phyloP scores from a whole-genome alignment of 2,113 vertebrate genomes.

The Archocentrus centrarchus region DNA sequence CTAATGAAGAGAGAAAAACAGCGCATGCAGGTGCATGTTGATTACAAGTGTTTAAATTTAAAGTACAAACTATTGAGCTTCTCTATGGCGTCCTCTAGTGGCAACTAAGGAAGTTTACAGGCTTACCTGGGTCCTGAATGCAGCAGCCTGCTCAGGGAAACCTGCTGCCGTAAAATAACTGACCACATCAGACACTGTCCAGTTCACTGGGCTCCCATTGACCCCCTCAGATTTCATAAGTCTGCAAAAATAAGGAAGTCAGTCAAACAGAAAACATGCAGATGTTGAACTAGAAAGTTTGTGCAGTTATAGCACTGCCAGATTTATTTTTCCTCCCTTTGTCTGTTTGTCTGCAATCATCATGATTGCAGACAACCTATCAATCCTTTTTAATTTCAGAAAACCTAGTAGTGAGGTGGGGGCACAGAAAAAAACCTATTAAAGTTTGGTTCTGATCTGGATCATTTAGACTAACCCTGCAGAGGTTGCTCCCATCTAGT shows the following conservation, averaged over 20 bases:
- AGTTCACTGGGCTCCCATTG: slow-evolving; percentile 81
- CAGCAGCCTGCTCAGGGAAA: slow-evolving; percentile 88
- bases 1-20: slow-evolving; percentile 70
- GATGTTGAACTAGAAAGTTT: not conserved
- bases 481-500: not conserved
- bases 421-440: not conserved
- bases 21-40: not conserved
- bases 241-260: slow-evolving; percentile 64
- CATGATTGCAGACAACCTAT: not conserved
- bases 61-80: not conserved
- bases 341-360: not conserved
- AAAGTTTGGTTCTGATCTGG: not conserved
- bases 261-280: not conserved
- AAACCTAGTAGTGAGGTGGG: not conserved
- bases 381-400: not conserved
- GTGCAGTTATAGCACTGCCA: not conserved
- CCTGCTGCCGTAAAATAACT: slow-evolving; percentile 88
- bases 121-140: slow-evolving; percentile 88
- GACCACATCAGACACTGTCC: slow-evolving; percentile 89
- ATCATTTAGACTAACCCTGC: not conserved
- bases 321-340: not conserved
- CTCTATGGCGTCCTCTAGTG: slow-evolving; percentile 49
- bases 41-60: not conserved
- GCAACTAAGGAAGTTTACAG: not conserved
- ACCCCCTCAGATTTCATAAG: slow-evolving; percentile 80